Percentiles rank a stretch among this genome's conserved stretches.
These are phyloP conservation scores for Daubentonia madagascariensis DNA, from an alignment of 2,113 vertebrate genomes.

Conservation along the genomic window DNA sequence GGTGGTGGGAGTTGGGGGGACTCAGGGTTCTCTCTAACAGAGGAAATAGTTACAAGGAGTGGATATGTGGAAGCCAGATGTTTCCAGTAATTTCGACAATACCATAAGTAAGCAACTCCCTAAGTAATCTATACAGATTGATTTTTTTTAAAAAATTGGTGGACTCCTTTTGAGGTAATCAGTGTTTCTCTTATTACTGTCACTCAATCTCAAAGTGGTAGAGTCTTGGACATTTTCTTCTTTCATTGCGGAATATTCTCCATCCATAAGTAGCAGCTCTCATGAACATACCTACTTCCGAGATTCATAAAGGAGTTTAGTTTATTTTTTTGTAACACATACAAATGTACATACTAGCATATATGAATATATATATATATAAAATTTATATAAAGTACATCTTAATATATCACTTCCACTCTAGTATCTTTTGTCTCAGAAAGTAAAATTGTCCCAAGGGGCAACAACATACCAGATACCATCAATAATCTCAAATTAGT, in stretches of 20 bases:
- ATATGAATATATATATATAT: not conserved
- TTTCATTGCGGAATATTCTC: not conserved
- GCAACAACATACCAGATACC: not conserved
- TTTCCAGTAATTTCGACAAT: conserved; percentile 3
- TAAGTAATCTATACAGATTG: not conserved
- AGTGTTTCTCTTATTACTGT: not conserved
- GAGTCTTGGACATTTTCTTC: not conserved
- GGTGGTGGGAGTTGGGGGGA: too few species aligned
- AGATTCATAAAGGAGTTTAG: not conserved
- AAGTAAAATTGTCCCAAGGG: not conserved
- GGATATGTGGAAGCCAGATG: conserved; percentile 12
- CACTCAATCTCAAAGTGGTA: not conserved
- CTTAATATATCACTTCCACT: not conserved
- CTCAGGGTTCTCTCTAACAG: not conserved
- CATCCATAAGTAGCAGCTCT: not conserved
- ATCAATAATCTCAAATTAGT: not conserved
- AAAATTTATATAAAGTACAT: not conserved
- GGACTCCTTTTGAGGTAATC: not conserved
- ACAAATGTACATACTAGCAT: not conserved
- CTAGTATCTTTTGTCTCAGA: not conserved
- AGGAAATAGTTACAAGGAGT: not conserved
- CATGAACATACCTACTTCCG: not conserved
- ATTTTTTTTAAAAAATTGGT: not conserved
- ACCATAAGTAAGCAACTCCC: not conserved
- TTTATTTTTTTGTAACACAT: conserved; percentile 13